Base-by-base conservation (phyloP, 2,113 vertebrate species). In the Merops nubicus region DNA sequence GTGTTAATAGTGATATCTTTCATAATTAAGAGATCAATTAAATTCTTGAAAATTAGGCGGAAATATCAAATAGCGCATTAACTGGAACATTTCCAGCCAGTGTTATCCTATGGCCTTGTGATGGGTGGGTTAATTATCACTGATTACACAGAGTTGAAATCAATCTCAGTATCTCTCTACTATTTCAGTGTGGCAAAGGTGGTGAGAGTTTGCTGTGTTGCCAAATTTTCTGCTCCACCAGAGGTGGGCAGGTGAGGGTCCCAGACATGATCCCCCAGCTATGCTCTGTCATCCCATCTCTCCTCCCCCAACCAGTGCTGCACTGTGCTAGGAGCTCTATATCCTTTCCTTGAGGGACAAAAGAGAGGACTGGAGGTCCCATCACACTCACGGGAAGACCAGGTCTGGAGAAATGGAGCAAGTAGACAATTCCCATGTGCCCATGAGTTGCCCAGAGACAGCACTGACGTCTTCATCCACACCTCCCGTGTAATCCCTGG, bases 11-110 rank as follows among this genome's bases (percentile, higher is more conserved):
- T 0, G 7, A 12, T n/a, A 45, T 28, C 50, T 45, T 53, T 74
- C 56, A 50, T 62, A 87, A 93, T 88, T 63, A 93, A 93, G 47
- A 85, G 51, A 72, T 88, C 73, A 89, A 75, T 91, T 78, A 89
- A 65, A 45, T 22, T 43, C 72, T 62, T 87, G 68, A 92, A 84
- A 91, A 92, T 57, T 45, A 89, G 25, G 80, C 0, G 0, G 86
- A 91, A 95, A 76, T 63, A 93, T 54, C 64, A 84, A 74, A 84
- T 15, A 74, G 42, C 2, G 0, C 50, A 62, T 81, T 74, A 78
- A 81, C 68, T 87, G 93, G 84, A 94, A 94, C 69, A 78, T 54
- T 65, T 85, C 85, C 92, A 85, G 9, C 38, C 33, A 72, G 9
- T 31, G 64, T 34, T 43, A 84, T 91, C 43, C 70, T 28, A 3